Conservation (phyloP, 2,797 vertebrate species). For the Tolypeutes matacus region DNA sequence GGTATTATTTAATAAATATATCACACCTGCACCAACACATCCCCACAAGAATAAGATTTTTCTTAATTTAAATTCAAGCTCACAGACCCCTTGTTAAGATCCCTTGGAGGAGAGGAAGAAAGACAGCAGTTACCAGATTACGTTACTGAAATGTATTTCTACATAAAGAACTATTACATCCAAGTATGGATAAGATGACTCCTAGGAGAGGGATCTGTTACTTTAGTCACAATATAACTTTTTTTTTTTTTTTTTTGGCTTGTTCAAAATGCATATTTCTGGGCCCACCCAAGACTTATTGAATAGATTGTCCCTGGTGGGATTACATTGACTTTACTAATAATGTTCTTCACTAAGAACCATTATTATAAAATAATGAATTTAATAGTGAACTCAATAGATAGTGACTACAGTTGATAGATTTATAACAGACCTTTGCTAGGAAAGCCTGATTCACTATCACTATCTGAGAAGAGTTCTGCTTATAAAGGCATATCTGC, state of each 20-base stretch:
- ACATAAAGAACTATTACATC: background rate
- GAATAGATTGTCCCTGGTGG: background rate
- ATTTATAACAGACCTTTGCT: slow-evolving; percentile 16
- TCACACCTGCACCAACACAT: no score
- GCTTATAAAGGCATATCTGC: background rate
- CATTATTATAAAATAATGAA: background rate
- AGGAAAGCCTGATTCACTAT: slow-evolving; percentile 11
- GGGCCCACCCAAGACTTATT: background rate
- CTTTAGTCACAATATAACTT: background rate
- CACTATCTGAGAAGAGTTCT: background rate
- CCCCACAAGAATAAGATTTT: no score
- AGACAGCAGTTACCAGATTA: background rate
- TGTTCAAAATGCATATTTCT: background rate
- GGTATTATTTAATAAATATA: no score
- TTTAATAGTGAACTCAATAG: slow-evolving; percentile 4
- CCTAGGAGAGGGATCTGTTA: background rate
- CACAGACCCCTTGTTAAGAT: no score
- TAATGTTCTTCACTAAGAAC: background rate
- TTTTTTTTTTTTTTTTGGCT: no score
- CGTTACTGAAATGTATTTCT: background rate
- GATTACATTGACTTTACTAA: background rate
- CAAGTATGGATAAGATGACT: background rate
- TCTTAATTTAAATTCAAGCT: no score
- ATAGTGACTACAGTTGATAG: background rate
- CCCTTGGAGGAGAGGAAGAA: background rate